Conservation (phyloP, 2,113 vertebrate genomes). For the Vulpes vulpes region DNA sequence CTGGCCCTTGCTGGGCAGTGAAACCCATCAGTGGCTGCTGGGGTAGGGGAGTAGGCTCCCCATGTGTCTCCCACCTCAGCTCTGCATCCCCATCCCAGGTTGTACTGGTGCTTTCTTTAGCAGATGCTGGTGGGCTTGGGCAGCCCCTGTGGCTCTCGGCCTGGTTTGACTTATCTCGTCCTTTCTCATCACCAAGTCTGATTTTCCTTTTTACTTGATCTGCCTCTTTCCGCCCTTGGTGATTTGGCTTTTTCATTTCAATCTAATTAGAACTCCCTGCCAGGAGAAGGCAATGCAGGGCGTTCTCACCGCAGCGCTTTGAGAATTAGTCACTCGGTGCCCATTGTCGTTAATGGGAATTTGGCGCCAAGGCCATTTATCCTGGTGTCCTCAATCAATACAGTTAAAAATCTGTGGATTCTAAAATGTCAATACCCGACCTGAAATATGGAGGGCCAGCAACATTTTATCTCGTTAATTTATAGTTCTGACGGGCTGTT, state of each 20-base stretch:
- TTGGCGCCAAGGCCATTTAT: slow-evolving; percentile 74
- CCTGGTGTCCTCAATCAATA: slow-evolving; percentile 73
- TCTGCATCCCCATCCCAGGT: accelerated
- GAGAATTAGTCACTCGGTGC: slow-evolving; percentile 69
- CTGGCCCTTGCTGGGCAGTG: not conserved
- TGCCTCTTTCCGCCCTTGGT: slow-evolving; percentile 37
- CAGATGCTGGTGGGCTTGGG: accelerated
- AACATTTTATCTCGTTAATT: slow-evolving; percentile 73
- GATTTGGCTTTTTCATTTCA: slow-evolving; percentile 74
- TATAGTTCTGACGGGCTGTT: slow-evolving; percentile 73
- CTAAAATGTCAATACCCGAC: slow-evolving; percentile 62
- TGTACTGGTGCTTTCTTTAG: not conserved
- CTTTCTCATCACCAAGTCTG: not conserved
- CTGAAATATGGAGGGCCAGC: slow-evolving; percentile 49
- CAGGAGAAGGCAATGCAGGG: slow-evolving; percentile 58
- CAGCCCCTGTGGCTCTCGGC: accelerated
- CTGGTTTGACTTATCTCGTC: not conserved
- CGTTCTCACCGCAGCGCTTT: slow-evolving; percentile 24
- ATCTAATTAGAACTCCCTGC: slow-evolving; percentile 69
- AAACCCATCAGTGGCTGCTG: accelerated
- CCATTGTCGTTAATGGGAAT: slow-evolving; percentile 69
- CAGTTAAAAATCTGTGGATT: slow-evolving; percentile 74
- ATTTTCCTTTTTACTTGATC: not conserved
- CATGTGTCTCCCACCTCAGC: accelerated
- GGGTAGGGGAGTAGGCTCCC: not conserved